Evolutionary conservation across 2,797 vertebrate species (phyloP).

Genomic region (Oryzias sinensis): DNA sequence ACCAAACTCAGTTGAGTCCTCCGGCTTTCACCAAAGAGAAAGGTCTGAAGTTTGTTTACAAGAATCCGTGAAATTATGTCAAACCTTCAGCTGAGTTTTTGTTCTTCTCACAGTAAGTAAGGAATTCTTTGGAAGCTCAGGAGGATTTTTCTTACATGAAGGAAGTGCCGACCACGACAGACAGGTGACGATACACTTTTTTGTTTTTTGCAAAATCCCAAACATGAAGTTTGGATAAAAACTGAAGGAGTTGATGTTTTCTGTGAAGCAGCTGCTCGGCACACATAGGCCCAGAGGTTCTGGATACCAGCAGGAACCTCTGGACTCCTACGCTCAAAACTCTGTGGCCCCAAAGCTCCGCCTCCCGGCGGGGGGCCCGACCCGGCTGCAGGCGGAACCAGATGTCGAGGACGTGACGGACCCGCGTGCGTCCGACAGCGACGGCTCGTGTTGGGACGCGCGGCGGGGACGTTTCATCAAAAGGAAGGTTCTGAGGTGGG

Average conservation of each 20-base stretch:
- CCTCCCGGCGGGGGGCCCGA: conserved; percentile 45
- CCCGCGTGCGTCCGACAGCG: conserved; percentile 37
- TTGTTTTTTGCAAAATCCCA: too few relatives aligned
- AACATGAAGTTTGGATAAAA: background rate
- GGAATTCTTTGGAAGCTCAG: conserved; percentile 2
- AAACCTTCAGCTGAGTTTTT: background rate
- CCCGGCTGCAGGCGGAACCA: conserved; percentile 45
- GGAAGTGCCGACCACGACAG: conserved; percentile 20
- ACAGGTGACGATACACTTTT: conserved; percentile 33
- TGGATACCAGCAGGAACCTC: conserved; percentile 7
- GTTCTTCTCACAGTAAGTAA: conserved; percentile 53
- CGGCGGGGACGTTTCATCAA: conserved; percentile 58
- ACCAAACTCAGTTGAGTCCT: conserved; percentile 46
- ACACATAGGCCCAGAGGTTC: conserved; percentile 33
- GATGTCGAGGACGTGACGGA: conserved; percentile 27
- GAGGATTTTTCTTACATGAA: conserved; percentile 41
- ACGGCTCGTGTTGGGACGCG: conserved; percentile 33
- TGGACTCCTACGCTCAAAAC: conserved; percentile 66
- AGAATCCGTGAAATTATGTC: background rate
- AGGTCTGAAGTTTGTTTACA: conserved; percentile 34
- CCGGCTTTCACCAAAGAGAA: conserved; percentile 73
- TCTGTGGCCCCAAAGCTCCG: conserved; percentile 49
- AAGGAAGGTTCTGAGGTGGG: conserved; percentile 79
- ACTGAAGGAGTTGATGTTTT: background rate
- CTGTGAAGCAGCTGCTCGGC: conserved; percentile 38